A percentile compares a stretch with the other conserved stretches of the same genome.
Conservation (phyloP, 2,888 invertebrate genomes). For the Drosophila diplacantha region DNA sequence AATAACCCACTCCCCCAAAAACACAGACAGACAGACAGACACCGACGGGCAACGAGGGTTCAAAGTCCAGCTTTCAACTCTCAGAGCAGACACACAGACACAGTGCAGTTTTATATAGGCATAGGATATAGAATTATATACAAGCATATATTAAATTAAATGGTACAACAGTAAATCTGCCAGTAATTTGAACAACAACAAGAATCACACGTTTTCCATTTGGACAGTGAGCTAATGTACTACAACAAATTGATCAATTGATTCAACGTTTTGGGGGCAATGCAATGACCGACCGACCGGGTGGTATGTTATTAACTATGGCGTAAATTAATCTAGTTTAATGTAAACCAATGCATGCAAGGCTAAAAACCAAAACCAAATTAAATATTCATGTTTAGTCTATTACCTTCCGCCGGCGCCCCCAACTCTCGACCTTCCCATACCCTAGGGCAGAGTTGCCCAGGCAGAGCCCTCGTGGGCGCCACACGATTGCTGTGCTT, state of each 20-base stretch:
- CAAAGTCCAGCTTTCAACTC: not conserved
- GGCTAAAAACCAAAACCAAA: slow-evolving; percentile 36
- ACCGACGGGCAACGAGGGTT: slow-evolving; percentile 14
- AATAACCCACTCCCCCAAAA: not conserved
- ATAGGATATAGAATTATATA: slow-evolving; percentile 40
- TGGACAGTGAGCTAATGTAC: slow-evolving; percentile 71
- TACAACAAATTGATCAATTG: slow-evolving; percentile 66
- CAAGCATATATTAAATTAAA: slow-evolving; percentile 41
- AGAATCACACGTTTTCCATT: slow-evolving; percentile 71
- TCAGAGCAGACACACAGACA: slow-evolving; percentile 17
- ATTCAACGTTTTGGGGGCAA: slow-evolving; percentile 52
- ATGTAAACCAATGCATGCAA: slow-evolving; percentile 39
- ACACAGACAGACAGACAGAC: slow-evolving; percentile 9
- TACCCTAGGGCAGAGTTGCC: not conserved
- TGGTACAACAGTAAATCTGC: slow-evolving; percentile 63
- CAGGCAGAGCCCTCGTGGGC: not conserved
- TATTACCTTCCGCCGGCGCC: slow-evolving; percentile 23
- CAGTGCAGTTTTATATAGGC: slow-evolving; percentile 44
- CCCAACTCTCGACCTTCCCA: not conserved
- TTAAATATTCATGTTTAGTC: slow-evolving; percentile 44
- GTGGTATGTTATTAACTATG: slow-evolving; percentile 48
- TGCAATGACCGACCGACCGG: slow-evolving; percentile 36
- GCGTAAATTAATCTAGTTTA: slow-evolving; percentile 48
- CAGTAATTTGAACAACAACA: slow-evolving; percentile 63
- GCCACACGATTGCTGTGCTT: not conserved